Evolutionary conservation across 1,140 invertebrate species (phyloP).

Genomic region (Anastatus disparis): DNA sequence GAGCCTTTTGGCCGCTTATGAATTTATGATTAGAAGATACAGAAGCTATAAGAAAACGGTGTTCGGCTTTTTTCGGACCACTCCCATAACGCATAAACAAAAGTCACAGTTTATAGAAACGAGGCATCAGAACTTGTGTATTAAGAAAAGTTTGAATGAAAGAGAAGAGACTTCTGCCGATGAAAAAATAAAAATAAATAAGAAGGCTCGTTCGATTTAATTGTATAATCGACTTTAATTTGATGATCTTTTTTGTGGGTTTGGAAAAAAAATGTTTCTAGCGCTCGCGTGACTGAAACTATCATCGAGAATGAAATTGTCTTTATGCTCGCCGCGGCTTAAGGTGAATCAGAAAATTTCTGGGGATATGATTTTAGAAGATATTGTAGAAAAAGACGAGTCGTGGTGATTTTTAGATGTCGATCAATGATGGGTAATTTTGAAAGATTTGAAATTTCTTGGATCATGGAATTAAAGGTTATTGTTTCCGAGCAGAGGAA

Average conservation of each 20-base stretch:
- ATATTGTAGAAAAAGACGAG: no score
- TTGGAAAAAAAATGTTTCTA: no score
- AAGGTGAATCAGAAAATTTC: neutral
- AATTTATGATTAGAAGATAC: conserved; percentile 27
- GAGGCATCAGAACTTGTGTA: neutral
- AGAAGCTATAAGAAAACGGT: conserved; percentile 20
- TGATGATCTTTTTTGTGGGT: neutral
- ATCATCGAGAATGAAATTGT: conserved; percentile 7
- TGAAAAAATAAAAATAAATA: no score
- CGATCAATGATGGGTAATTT: no score
- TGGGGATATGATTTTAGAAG: no score
- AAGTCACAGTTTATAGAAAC: neutral
- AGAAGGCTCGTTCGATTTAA: conserved; percentile 5
- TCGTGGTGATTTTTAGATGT: no score
- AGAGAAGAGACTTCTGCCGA: no score
- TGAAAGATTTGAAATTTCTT: no score
- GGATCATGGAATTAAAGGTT: no score
- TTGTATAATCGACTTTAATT: conserved; percentile 34
- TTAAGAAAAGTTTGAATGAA: no score
- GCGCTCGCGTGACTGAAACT: conserved; percentile 31
- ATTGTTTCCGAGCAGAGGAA: no score
- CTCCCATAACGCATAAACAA: neutral
- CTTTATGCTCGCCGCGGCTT: neutral
- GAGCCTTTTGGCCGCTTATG: neutral
- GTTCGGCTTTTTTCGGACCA: neutral